Base-by-base conservation (phyloP, 1,140 invertebrate species). In the Drosophila sp. region DNA sequence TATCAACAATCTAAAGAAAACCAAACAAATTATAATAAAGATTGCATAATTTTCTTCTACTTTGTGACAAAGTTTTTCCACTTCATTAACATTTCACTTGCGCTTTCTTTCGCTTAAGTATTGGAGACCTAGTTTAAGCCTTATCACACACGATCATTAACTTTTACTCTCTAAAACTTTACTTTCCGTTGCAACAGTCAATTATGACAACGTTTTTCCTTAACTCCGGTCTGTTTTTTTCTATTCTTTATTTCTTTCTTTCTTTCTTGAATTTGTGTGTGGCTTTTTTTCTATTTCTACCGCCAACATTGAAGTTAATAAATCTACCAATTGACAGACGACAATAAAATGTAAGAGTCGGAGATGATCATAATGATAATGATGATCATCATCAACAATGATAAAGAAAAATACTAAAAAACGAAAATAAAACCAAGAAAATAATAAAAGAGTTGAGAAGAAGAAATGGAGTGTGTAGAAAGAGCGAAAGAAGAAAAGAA, bases 401-500 rank as follows among this genome's bases (percentile, higher is more conserved):
- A 4, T 50, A 27, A 27, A 50, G 23, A 50, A 41, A 60, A 25
- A 68, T 56, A 67, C 58, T 60, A 58, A 25, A 40, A 61, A 63
- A 50, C 11, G 29, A 30, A 63, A 33, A 44, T 29, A 63, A 41
- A 50, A 50, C 41, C 60, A 63, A 60, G 11, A 30, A 58, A 27
- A 44, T 38, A 40, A 40, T 61, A 30, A 63, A 63, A 63, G 41
- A 32, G 40, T 63, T 35, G 29, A 63, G 72, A 62, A 60, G 72
- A 75, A 70, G 60, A 76, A 76, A 38, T 38, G 35, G 35, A 38
- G 8, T 38, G 33, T 63, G 64, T 30, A 57, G 62, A 76, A 69
- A 76, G 23, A 74, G 35, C 57, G 40, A 72, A 29, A 69, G 72
- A 76, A 77, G 72, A 76, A 77, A 77, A 77, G 75, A 77, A 77